phyloP scores from a whole-genome alignment of 2,888 invertebrate genomes.

The Euzophera pinguis region DNA sequence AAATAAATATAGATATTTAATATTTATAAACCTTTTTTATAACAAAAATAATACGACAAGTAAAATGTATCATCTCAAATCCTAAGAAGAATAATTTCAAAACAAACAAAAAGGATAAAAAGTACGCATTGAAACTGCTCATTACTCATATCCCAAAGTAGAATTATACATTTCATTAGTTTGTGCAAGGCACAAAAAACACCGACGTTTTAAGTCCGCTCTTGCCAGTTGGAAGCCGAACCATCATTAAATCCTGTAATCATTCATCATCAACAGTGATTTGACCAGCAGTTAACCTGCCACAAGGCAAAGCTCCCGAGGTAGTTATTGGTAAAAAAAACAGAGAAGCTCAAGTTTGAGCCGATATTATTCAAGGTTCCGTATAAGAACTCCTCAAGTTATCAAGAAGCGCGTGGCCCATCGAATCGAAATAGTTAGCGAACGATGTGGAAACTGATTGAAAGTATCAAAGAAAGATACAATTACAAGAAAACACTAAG shows the following conservation, averaged over 20 bases:
- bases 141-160: conserved; percentile 39
- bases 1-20: too few species aligned
- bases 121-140: conserved; percentile 29
- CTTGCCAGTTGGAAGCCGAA: conserved; percentile 60
- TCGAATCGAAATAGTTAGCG: too few species aligned
- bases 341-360: not conserved
- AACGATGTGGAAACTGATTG: too few species aligned
- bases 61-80: too few species aligned
- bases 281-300: conserved; percentile 63
- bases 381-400: not conserved
- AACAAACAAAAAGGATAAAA: conserved; percentile 20
- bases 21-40: too few species aligned
- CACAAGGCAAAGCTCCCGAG: conserved; percentile 52
- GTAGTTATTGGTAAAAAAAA: conserved; percentile 42
- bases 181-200: conserved; percentile 33
- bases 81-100: conserved; percentile 25
- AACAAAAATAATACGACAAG: too few species aligned
- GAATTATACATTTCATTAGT: conserved; percentile 59
- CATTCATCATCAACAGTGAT: conserved; percentile 74
- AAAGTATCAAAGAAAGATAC: too few species aligned
- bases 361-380: not conserved
- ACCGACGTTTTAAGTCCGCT: conserved; percentile 41
- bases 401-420: too few species aligned
- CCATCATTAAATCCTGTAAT: conserved; percentile 74
- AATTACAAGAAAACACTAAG: too few species aligned